These are phyloP conservation scores for Dunckerocampus dactyliophorus DNA, from an alignment of 2,113 vertebrate species.

Conservation along the genomic window DNA sequence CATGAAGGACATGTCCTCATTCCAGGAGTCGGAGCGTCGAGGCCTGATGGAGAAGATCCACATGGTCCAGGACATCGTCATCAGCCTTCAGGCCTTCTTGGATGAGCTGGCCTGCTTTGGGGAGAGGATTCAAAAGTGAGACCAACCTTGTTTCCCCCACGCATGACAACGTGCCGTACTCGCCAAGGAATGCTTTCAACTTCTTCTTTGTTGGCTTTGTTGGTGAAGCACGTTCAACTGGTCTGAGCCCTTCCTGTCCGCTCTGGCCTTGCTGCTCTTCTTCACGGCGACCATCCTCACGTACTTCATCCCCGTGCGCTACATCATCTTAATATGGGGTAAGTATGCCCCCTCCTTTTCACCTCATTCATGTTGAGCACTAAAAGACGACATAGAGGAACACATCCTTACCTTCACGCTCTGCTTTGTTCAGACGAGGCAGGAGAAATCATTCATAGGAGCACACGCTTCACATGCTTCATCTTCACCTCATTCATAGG, in stretches of 20 bases:
- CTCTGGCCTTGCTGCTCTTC: slow-evolving; percentile 84
- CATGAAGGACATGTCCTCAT: slow-evolving; percentile 4
- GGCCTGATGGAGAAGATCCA: slow-evolving; percentile 92
- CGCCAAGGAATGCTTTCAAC: background rate
- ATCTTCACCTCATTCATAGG: no score
- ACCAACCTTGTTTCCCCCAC: no score
- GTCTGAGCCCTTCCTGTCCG: slow-evolving; percentile 91
- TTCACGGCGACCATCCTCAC: slow-evolving; percentile 70
- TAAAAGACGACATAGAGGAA: no score
- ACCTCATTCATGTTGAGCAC: no score
- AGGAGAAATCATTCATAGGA: no score
- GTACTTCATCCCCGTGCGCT: slow-evolving; percentile 88
- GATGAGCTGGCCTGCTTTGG: slow-evolving; percentile 86
- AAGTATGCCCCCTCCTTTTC: slow-evolving; percentile 55
- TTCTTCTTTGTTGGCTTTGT: slow-evolving; percentile 25
- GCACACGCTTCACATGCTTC: no score
- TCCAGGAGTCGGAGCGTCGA: slow-evolving; percentile 87
- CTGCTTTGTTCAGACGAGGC: no score
- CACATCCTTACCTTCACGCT: no score
- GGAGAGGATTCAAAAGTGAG: slow-evolving; percentile 96
- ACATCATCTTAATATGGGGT: slow-evolving; percentile 94
- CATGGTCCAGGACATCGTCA: slow-evolving; percentile 92
- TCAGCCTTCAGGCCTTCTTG: slow-evolving; percentile 87
- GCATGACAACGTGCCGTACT: background rate
- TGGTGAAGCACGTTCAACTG: slow-evolving; percentile 89